phyloP scores from a whole-genome alignment of 2,797 vertebrate species.

The Eulemur coronatus region DNA sequence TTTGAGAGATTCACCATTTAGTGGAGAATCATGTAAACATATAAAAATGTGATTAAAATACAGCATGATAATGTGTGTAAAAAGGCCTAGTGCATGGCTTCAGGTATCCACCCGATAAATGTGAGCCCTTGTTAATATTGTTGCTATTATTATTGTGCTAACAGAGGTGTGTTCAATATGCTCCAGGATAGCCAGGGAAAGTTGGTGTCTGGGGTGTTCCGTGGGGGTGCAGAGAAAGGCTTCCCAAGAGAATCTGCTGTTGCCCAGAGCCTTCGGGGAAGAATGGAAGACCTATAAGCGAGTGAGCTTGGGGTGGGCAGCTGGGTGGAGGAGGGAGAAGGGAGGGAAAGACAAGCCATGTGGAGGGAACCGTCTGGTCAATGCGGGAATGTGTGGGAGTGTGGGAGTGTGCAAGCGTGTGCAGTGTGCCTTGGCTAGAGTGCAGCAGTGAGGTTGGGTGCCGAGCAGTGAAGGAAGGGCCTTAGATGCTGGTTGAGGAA shows the following conservation, averaged over 20 bases:
- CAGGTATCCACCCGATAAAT: not conserved
- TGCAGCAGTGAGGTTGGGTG: too few species aligned
- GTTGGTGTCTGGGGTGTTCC: not conserved
- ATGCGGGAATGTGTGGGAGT: not conserved
- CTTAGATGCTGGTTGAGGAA: not conserved
- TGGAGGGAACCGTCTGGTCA: not conserved
- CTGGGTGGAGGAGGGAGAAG: not conserved
- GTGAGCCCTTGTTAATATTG: not conserved
- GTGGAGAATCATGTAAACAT: conserved; percentile 35
- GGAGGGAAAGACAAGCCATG: not conserved
- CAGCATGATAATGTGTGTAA: not conserved
- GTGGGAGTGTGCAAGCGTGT: too few species aligned
- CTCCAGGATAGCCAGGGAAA: not conserved
- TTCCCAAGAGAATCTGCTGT: not conserved
- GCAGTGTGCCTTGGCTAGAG: not conserved
- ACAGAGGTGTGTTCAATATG: not conserved
- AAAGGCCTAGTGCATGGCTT: not conserved
- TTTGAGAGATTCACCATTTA: conserved; percentile 48
- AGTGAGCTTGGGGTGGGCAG: not conserved
- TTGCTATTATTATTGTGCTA: not conserved
- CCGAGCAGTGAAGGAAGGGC: not conserved
- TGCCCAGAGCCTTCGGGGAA: not conserved
- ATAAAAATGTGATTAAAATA: conserved; percentile 35
- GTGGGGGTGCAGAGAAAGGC: not conserved
- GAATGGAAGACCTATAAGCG: not conserved